Conservation (phyloP, 2,888 invertebrate species). For the Vannuccia rotundouncinata region DNA sequence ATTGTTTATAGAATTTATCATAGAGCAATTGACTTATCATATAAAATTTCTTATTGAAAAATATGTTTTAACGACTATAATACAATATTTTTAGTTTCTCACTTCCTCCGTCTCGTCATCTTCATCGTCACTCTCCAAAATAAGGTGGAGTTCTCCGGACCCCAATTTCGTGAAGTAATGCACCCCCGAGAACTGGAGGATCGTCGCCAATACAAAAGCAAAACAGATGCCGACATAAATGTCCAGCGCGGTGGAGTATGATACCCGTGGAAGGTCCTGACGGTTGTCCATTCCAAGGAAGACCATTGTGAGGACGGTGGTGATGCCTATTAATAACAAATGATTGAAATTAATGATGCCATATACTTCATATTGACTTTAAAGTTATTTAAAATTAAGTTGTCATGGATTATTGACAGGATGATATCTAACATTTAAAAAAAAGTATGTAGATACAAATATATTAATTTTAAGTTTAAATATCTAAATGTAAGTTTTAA, state of each 20-base stretch:
- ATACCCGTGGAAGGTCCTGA: slow-evolving; percentile 74
- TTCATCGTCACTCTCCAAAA: slow-evolving; percentile 36
- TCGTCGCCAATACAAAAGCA: slow-evolving; percentile 68
- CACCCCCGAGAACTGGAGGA: slow-evolving; percentile 88
- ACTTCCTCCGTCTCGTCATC: slow-evolving; percentile 21
- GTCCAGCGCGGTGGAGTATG: slow-evolving; percentile 77
- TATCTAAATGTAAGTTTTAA: too few species aligned
- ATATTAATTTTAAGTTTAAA: too few species aligned
- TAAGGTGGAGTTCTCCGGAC: slow-evolving; percentile 62
- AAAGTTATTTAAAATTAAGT: slow-evolving; percentile 89
- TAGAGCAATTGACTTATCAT: too few species aligned
- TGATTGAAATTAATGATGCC: too few species aligned
- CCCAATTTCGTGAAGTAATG: slow-evolving; percentile 84
- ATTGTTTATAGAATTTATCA: too few species aligned
- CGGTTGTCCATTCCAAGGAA: slow-evolving; percentile 72
- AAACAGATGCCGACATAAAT: slow-evolving; percentile 75
- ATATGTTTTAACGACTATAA: too few species aligned
- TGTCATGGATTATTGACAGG: too few species aligned
- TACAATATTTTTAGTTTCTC: too few species aligned
- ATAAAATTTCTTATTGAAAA: too few species aligned
- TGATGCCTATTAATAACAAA: slow-evolving; percentile 66
- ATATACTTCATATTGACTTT: slow-evolving; percentile 77
- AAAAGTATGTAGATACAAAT: too few species aligned
- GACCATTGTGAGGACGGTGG: slow-evolving; percentile 76
- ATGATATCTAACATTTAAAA: too few species aligned